A percentile compares a stretch with the other conserved stretches of the same genome.
phyloP scores from a whole-genome alignment of 2,113 vertebrate species.

The Oreocharis arfaki region DNA sequence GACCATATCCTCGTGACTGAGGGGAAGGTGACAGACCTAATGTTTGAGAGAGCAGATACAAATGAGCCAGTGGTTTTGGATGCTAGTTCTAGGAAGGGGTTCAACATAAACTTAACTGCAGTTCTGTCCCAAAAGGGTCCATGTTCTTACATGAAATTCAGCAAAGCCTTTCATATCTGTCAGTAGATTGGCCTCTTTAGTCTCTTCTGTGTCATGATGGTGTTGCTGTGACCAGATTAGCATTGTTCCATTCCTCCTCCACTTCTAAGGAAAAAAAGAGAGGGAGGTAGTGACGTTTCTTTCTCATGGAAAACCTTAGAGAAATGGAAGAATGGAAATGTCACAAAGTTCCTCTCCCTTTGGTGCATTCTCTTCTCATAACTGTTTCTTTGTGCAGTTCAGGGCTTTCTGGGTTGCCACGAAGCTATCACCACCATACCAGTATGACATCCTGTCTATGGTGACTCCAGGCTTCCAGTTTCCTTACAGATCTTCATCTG shows the following conservation, averaged over 20 bases:
- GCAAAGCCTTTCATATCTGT: not conserved
- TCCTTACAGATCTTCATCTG: not conserved
- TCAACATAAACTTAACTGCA: not conserved
- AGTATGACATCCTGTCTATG: not conserved
- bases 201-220: not conserved
- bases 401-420: not conserved
- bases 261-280: not conserved
- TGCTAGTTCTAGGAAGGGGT: not conserved
- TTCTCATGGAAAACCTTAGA: conserved; percentile 9
- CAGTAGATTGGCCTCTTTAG: not conserved
- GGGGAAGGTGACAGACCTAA: not conserved
- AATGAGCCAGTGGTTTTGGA: not conserved
- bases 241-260: not conserved
- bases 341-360: not conserved
- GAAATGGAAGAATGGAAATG: not conserved
- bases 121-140: not conserved
- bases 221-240: not conserved
- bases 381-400: not conserved
- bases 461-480: not conserved
- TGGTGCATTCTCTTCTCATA: not conserved
- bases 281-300: not conserved
- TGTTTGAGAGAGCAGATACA: not conserved
- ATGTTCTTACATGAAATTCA: not conserved
- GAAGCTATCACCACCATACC: not conserved
- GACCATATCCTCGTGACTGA: not conserved